These are phyloP conservation scores for Spea multiplicata DNA, from an alignment of 2,113 vertebrate species.

Conservation along the genomic window DNA sequence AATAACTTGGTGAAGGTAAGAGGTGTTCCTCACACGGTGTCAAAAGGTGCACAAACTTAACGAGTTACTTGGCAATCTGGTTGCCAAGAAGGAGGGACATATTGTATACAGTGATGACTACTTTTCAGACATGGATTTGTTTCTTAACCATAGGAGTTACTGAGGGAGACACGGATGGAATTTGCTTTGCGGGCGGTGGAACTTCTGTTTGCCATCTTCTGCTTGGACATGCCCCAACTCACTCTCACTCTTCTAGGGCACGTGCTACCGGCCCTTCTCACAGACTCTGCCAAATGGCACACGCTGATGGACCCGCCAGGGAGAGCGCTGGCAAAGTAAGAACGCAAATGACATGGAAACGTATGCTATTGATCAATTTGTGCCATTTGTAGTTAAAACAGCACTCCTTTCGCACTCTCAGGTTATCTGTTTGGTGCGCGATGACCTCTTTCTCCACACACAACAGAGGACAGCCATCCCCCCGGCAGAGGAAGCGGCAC, in stretches of 20 bases:
- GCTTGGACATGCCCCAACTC: slow-evolving; percentile 90
- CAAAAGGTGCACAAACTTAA: too few relatives aligned
- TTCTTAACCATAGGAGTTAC: slow-evolving; percentile 72
- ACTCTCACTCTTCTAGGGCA: slow-evolving; percentile 89
- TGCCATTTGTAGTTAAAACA: too few relatives aligned
- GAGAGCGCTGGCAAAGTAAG: slow-evolving; percentile 90
- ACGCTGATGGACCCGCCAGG: slow-evolving; percentile 88
- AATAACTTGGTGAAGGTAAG: slow-evolving; percentile 93
- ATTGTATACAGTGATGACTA: too few relatives aligned
- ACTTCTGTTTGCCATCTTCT: slow-evolving; percentile 94
- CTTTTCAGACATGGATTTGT: not conserved
- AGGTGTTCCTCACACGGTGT: not conserved
- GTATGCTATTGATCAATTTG: too few relatives aligned
- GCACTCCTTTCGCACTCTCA: slow-evolving; percentile 50
- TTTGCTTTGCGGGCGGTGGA: slow-evolving; percentile 86
- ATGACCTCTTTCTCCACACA: slow-evolving; percentile 90
- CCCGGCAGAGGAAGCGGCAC: slow-evolving; percentile 89
- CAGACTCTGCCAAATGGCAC: slow-evolving; percentile 91
- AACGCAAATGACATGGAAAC: not conserved
- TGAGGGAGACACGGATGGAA: slow-evolving; percentile 93
- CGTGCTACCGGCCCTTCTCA: slow-evolving; percentile 89
- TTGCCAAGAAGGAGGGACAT: too few relatives aligned
- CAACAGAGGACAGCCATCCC: slow-evolving; percentile 82
- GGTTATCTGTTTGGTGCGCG: slow-evolving; percentile 93
- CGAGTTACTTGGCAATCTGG: too few relatives aligned